Base-by-base conservation (phyloP, 2,113 vertebrate species). In the Triplophysa tibetana region DNA sequence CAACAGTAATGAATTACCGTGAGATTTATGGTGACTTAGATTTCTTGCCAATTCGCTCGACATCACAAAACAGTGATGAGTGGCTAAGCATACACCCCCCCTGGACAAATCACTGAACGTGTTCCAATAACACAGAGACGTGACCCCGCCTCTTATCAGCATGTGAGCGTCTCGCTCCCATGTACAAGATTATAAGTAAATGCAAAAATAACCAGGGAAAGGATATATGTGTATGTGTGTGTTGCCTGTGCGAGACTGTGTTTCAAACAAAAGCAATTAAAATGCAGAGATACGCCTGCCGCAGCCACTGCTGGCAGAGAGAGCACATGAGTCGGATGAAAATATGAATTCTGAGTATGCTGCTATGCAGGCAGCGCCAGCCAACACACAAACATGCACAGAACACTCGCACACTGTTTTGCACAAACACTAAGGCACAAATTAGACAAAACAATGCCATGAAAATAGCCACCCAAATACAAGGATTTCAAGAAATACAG, bases 211-310 rank as follows among this genome's bases (percentile, higher is more conserved):
- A n/a, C 0, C n/a, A 9, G n/a, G 19, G 19, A 8, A 58, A 21
- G 19, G 1, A 2, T 72, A 19, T 11, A 38, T 48, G 54, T 62
- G 48, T 79, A 1, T 75, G 81, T 58, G 61, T 43, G 70, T 73
- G 75, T 73, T 56, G 33, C 65, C 58, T 50, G 77, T 52, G n/a
- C 83, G 78, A 81, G 85, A 66, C 87, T 87, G 82, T 84, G 45
- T 89, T 86, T 88, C 80, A 84, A 86, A 91, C 90, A 89, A 90
- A 91, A 86, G 86, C 88, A 91, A 90, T 90, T 90, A 88, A 88
- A 90, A 86, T 84, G 86, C 86, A 89, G 88, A 83, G 86, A 87
- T 85, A 84, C 86, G 86, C 86, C 86, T 85, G 88, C 87, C 83
- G 86, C 85, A 84, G 26, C 70, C 83, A 52, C 83, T 14, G 68